Evolutionary conservation across 2,797 vertebrate genomes (phyloP).

Genomic region (Pagetopsis macropterus): DNA sequence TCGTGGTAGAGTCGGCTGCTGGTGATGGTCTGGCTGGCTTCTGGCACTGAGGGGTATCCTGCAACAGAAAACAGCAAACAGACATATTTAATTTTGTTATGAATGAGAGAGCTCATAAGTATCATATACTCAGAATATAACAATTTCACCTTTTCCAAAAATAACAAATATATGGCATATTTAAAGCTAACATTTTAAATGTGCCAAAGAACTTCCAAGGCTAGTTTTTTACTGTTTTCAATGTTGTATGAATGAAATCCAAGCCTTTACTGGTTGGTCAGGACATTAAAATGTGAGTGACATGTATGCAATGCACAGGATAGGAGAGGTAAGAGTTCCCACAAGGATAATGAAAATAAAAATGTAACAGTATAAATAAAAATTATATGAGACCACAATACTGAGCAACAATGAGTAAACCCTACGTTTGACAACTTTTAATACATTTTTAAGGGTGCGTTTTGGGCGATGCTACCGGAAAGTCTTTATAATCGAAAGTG

Average conservation of each 20-base stretch:
- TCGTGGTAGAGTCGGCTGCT: slow-evolving; percentile 72
- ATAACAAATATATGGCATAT: too few species aligned
- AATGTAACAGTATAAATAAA: not conserved
- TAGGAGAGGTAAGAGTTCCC: too few species aligned
- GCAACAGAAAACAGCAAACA: slow-evolving; percentile 15
- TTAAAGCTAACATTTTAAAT: too few species aligned
- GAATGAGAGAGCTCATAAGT: not conserved
- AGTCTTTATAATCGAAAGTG: not conserved
- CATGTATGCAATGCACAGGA: too few species aligned
- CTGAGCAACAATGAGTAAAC: not conserved
- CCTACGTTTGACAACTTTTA: not conserved
- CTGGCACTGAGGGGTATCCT: slow-evolving; percentile 77
- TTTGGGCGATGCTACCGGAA: not conserved
- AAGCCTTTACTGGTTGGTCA: too few species aligned
- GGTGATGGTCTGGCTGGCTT: slow-evolving; percentile 65
- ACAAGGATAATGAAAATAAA: too few species aligned
- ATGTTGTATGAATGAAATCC: too few species aligned
- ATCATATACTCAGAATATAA: too few species aligned
- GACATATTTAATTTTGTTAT: not conserved
- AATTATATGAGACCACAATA: not conserved
- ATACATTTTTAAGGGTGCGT: not conserved
- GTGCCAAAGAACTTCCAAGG: too few species aligned
- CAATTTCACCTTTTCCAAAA: too few species aligned
- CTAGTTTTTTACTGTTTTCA: too few species aligned
- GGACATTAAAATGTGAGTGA: not conserved